Percentiles rank a stretch among this genome's conserved stretches.
Evolutionary conservation across 2,113 vertebrate species (phyloP).

Genomic region (Silurus glanis): DNA sequence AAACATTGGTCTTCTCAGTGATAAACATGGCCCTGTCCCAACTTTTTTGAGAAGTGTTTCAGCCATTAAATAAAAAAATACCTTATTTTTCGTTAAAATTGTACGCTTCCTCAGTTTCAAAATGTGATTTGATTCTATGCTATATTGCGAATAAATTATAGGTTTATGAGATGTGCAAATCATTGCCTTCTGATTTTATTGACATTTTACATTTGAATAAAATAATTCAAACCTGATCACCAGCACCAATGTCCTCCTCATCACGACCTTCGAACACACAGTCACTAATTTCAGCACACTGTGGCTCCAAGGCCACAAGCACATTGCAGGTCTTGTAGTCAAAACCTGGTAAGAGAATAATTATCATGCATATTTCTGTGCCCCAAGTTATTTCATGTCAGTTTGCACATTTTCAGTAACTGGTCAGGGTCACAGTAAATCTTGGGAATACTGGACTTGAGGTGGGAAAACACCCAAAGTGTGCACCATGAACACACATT

Average conservation of each 20-base stretch:
- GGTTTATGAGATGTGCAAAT: too few species aligned
- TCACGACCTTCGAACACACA: constrained; percentile 70
- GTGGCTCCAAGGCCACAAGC: constrained; percentile 71
- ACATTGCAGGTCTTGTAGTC: constrained; percentile 78
- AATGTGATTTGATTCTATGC: too few species aligned
- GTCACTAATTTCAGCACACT: constrained; percentile 69
- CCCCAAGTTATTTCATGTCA: neutral
- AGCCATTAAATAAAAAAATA: too few species aligned
- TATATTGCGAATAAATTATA: too few species aligned
- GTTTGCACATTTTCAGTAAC: neutral
- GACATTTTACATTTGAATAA: neutral
- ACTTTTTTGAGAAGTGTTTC: too few species aligned
- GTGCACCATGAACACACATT: neutral
- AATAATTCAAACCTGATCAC: constrained; percentile 68
- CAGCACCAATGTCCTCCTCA: constrained; percentile 73
- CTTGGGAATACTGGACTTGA: neutral
- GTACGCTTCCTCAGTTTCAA: too few species aligned
- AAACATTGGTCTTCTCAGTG: too few species aligned
- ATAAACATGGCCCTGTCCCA: too few species aligned
- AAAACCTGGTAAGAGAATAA: constrained; percentile 62
- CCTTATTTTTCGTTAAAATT: too few species aligned
- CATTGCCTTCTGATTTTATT: too few species aligned
- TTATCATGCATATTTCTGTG: neutral
- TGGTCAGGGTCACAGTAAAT: neutral
- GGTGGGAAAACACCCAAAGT: neutral